These are phyloP conservation scores for Drosophila helvetica DNA, from an alignment of 2,888 invertebrate genomes.

Conservation along the genomic window DNA sequence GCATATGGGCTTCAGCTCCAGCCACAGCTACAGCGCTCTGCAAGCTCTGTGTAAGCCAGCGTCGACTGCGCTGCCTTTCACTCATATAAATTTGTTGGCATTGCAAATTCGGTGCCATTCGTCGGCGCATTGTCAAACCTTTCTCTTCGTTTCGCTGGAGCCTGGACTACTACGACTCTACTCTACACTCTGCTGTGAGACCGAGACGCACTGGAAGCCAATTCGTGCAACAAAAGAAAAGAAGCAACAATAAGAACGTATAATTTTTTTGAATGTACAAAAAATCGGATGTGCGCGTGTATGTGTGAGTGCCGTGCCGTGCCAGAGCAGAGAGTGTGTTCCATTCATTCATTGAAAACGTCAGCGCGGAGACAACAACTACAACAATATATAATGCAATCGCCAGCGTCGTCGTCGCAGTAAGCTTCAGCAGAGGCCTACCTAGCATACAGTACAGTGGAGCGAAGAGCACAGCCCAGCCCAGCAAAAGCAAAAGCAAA, in stretches of 20 bases:
- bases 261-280: conserved; percentile 71
- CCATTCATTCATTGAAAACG: conserved; percentile 73
- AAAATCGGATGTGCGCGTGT: conserved; percentile 42
- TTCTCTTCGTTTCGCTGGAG: conserved; percentile 76
- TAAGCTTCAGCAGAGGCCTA: conserved; percentile 42
- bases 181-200: conserved; percentile 28
- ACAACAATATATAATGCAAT: conserved; percentile 63
- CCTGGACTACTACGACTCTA: conserved; percentile 7
- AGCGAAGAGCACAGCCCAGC: neutral
- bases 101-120: conserved; percentile 84
- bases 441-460: neutral
- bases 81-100: conserved; percentile 84
- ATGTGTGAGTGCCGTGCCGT: conserved; percentile 19
- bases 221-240: conserved; percentile 12
- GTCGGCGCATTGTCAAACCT: conserved; percentile 81
- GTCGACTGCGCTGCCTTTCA: conserved; percentile 82
- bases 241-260: conserved; percentile 54
- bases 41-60: conserved; percentile 27
- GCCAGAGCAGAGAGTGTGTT: conserved; percentile 16
- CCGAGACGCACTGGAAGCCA: conserved; percentile 34
- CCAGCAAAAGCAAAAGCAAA: conserved; percentile 24
- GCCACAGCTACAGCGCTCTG: conserved; percentile 48
- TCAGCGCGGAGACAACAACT: conserved; percentile 20
- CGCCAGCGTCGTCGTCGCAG: conserved; percentile 51
- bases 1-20: conserved; percentile 22